Percentiles rank a stretch among this genome's conserved stretches.
Evolutionary conservation across 2,113 vertebrate genomes (phyloP).

Genomic region (Microcebus murinus): DNA sequence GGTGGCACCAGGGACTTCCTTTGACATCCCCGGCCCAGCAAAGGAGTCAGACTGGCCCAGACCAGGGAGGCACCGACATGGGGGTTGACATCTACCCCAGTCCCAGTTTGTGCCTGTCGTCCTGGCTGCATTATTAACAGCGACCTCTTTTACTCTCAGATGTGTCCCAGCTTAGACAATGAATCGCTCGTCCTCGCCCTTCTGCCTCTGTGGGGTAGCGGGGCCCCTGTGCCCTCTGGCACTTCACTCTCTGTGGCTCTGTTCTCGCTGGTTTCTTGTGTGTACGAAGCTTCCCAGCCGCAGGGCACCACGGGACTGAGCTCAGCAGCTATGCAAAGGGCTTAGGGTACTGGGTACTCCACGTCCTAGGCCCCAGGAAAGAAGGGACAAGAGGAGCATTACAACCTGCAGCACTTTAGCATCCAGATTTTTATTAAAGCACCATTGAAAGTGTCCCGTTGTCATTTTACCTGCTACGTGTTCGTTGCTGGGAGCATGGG

Average conservation of each 20-base stretch:
- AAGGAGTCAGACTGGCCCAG: neutral
- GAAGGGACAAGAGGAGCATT: neutral
- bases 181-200: neutral
- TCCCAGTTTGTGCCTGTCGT: neutral
- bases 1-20: neutral
- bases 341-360: neutral
- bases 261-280: neutral
- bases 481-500: neutral
- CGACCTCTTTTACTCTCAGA: neutral
- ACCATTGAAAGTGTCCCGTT: neutral
- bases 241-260: neutral
- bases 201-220: neutral
- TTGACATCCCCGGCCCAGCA: neutral
- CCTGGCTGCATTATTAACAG: neutral
- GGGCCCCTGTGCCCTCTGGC: no score
- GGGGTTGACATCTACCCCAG: neutral
- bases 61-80: neutral
- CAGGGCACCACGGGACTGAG: neutral
- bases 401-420: neutral
- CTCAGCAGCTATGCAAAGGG: neutral
- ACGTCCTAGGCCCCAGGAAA: neutral
- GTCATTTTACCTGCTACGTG: neutral
- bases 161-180: neutral
- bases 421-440: neutral
- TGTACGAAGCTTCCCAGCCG: neutral